phyloP scores from a whole-genome alignment of 2,797 vertebrate genomes.

The Aulostomus chinensis region DNA sequence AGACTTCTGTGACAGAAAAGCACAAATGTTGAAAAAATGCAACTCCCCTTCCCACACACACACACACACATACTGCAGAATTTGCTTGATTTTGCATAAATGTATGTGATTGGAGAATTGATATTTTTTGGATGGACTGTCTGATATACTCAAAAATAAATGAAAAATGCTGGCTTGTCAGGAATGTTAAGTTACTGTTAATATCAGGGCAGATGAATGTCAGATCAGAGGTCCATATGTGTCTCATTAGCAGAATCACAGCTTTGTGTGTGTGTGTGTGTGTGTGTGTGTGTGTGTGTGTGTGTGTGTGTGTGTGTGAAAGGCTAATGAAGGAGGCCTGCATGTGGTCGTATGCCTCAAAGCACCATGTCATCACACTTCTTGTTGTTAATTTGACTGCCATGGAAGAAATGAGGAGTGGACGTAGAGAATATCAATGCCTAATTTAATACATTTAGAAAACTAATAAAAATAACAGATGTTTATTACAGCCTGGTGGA shows the following conservation, averaged over 20 bases:
- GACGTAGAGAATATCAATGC: too few relatives aligned
- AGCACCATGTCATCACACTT: constrained; percentile 25
- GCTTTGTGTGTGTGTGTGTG: constrained; percentile 22
- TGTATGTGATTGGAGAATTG: too few relatives aligned
- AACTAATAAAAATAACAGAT: too few relatives aligned
- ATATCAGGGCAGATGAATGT: constrained; percentile 13
- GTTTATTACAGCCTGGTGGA: too few relatives aligned
- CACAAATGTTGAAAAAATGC: too few relatives aligned
- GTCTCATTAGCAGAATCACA: constrained; percentile 60
- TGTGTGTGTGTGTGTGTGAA: constrained; percentile 16
- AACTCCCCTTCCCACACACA: too few relatives aligned
- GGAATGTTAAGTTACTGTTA: constrained; percentile 9
- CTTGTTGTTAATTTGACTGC: constrained; percentile 39
- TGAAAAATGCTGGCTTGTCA: constrained; percentile 8
- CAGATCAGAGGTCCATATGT: constrained; percentile 55
- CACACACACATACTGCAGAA: too few relatives aligned
- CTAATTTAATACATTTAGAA: too few relatives aligned
- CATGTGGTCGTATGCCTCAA: constrained; percentile 18
- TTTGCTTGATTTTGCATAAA: too few relatives aligned
- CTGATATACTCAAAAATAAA: too few relatives aligned
- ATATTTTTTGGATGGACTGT: neutral
- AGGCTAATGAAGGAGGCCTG: constrained; percentile 41
- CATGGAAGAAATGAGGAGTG: constrained; percentile 3
- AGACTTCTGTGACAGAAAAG: too few relatives aligned
- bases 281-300: constrained; percentile 4